phyloP scores from a whole-genome alignment of 2,888 invertebrate species.

The Idaea straminata region DNA sequence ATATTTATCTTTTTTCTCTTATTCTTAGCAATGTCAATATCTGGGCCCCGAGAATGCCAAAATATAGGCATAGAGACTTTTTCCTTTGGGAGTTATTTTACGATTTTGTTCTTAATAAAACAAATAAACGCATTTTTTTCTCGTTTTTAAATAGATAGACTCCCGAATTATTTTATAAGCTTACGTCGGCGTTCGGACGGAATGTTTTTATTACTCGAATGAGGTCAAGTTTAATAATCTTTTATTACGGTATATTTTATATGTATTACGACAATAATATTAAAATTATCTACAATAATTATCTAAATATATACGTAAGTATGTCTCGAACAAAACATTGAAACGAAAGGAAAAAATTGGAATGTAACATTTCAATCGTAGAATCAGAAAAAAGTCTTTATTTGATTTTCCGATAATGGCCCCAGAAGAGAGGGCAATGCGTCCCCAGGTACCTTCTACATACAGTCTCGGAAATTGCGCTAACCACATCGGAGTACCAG shows the following conservation, averaged over 20 bases:
- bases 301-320: background rate
- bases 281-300: background rate
- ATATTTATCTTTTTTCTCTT: constrained; percentile 57
- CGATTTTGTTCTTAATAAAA: constrained; percentile 50
- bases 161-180: constrained; percentile 4
- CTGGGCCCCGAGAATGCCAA: constrained; percentile 44
- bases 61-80: constrained; percentile 57
- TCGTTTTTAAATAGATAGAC: constrained; percentile 16
- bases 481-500: constrained; percentile 76
- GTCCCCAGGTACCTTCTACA: constrained; percentile 66
- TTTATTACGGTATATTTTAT: background rate
- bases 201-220: constrained; percentile 2
- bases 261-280: background rate
- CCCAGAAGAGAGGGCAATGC: constrained; percentile 45
- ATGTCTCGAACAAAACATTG: constrained; percentile 9
- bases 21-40: constrained; percentile 60
- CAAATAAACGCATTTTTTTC: constrained; percentile 36
- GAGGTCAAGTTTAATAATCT: background rate
- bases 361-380: constrained; percentile 46
- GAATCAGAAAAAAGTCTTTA: constrained; percentile 62
- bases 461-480: constrained; percentile 76
- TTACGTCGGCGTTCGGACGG: background rate
- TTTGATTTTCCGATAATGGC: constrained; percentile 72
- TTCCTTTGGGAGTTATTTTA: constrained; percentile 49
- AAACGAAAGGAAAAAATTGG: constrained; percentile 42